These are phyloP conservation scores for Pachyseris speciosa DNA, from an alignment of 64 coral and sea anemone genomes.

Conservation along the genomic window DNA sequence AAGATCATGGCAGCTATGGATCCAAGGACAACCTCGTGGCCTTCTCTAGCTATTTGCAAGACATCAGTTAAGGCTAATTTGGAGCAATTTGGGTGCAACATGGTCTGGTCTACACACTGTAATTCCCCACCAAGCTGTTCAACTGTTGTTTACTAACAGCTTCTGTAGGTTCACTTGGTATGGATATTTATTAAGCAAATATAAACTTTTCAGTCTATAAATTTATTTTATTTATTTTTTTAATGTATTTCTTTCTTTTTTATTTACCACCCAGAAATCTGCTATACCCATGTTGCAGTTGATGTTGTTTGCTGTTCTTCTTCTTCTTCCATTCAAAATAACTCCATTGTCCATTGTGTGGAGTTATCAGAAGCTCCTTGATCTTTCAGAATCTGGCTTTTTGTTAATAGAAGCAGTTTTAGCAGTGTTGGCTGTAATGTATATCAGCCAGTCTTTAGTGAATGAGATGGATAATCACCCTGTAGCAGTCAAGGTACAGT, in stretches of 20 bases:
- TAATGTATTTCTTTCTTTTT: not conserved
- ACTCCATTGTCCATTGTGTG: slow-evolving; percentile 69
- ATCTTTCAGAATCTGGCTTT: slow-evolving; percentile 42
- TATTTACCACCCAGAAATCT: slow-evolving; percentile 54
- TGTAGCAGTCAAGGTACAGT: slow-evolving; percentile 69
- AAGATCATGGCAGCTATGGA: too few species aligned
- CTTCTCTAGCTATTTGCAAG: too few species aligned
- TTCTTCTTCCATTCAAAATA: slow-evolving; percentile 67
- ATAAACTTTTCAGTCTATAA: too few species aligned
- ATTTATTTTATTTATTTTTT: not conserved
- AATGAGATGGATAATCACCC: slow-evolving; percentile 77
- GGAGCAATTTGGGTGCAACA: too few species aligned
- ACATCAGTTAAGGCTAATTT: too few species aligned
- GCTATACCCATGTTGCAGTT: slow-evolving; percentile 74
- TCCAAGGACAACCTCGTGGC: too few species aligned
- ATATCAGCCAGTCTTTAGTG: slow-evolving; percentile 59
- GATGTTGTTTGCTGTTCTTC: slow-evolving; percentile 38
- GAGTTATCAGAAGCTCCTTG: slow-evolving; percentile 78
- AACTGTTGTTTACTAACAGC: too few species aligned
- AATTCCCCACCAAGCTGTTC: too few species aligned
- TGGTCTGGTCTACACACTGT: too few species aligned
- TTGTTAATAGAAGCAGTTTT: slow-evolving; percentile 63
- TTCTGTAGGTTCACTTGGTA: too few species aligned
- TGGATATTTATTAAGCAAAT: too few species aligned
- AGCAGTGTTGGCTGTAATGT: slow-evolving; percentile 61